Base-by-base conservation (phyloP, 2,113 vertebrate species). In the Psophia crepitans region DNA sequence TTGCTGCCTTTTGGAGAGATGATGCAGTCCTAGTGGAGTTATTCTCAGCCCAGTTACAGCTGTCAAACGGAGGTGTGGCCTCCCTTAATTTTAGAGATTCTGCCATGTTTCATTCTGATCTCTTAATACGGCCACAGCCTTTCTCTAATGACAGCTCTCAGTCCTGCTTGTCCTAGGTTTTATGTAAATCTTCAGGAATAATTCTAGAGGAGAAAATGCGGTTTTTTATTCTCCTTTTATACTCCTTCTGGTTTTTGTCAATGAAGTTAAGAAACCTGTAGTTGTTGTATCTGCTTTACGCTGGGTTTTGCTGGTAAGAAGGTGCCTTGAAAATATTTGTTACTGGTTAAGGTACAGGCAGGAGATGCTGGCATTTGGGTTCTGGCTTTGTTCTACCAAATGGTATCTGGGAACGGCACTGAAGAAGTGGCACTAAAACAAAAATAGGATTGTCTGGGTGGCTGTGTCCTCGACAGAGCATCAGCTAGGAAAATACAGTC, bases 51-150 rank as follows among this genome's bases (percentile, higher is more conserved):
- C 41, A 26, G 66, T 63, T 96, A 44, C 81, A 94, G 94, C 95
- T 95, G 95, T 87, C 65, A 49, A 75, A 77, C 0, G 61, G 89
- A 95, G 87, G 94, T 94, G 96, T 95, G 94, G 91, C 74, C 41
- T 89, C 77, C 35, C 86, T 92, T 87, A 84, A 94, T 93, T 92
- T 94, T 68, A 96, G 91, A 94, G 81, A 87, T 96, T 89, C 96
- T 96, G 74, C 91, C 77, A 26, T 96, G 56, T 95, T 96, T 96
- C 82, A 77, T 80, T 91, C 74, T 81, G 44, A 64, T 76, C 53
- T 93, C 63, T 84, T 64, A 61, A 69, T 91, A 95, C 43, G 74
- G 87, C 87, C 74, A 95, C 77, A 91, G 74, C 32, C 51, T 79
- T 70, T 74, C 77, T 84, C 71, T 92, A 44, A 84, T 73, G 65